phyloP scores from a whole-genome alignment of 2,113 vertebrate genomes.

The Ophiodon elongatus region DNA sequence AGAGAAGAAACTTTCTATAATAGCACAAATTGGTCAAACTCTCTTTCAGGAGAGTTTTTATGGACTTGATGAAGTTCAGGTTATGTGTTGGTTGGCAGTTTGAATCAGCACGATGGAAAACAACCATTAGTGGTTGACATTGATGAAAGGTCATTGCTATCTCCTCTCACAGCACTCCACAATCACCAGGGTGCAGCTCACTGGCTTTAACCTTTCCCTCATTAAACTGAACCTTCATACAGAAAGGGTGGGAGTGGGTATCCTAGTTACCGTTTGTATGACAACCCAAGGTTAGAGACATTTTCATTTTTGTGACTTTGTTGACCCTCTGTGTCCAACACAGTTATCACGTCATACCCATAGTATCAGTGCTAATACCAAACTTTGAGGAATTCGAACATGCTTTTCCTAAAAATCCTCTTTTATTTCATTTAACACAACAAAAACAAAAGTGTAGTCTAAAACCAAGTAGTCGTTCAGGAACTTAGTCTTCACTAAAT shows the following conservation, averaged over 20 bases:
- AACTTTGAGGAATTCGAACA: not conserved
- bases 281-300: not conserved
- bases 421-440: not conserved
- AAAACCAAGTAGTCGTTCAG: not conserved
- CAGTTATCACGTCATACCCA: not conserved
- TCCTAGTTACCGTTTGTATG: slow-evolving; percentile 27
- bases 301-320: slow-evolving; percentile 1
- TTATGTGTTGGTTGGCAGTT: not conserved
- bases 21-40: not conserved
- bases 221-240: slow-evolving; percentile 25
- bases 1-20: not conserved
- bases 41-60: not conserved
- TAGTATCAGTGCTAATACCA: not conserved
- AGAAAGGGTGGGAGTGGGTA: not conserved
- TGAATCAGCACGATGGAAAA: slow-evolving; percentile 14
- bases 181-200: slow-evolving; percentile 39
- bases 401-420: not conserved
- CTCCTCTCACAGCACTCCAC: slow-evolving; percentile 40
- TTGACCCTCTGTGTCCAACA: not conserved
- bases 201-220: slow-evolving; percentile 21
- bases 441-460: not conserved
- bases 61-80: not conserved
- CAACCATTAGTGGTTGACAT: slow-evolving; percentile 6
- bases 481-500: not conserved
- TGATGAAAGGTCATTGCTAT: slow-evolving; percentile 54